Evolutionary conservation across 92 coral and sea anemone species (phyloP).

Genomic region (Parazoanthus darwini): DNA sequence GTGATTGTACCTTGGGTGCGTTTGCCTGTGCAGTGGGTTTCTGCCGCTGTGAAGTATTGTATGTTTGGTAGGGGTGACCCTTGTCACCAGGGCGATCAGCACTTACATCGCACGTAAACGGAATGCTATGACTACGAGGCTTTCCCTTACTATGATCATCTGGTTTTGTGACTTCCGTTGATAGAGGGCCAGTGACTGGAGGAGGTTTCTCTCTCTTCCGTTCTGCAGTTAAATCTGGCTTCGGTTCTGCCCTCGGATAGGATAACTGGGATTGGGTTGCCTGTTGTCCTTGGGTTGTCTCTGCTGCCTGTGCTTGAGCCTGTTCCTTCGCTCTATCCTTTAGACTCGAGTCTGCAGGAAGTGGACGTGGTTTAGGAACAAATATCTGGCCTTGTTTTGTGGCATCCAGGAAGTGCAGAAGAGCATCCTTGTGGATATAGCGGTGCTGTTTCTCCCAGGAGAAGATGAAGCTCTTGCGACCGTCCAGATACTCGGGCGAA

Average conservation of each 20-base stretch:
- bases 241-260: background rate
- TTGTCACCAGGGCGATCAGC: too few relatives aligned
- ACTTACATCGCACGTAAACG: too few relatives aligned
- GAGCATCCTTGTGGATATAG: conserved; percentile 56
- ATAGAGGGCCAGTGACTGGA: background rate
- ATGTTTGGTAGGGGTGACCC: background rate
- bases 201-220: background rate
- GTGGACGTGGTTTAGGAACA: conserved; percentile 37
- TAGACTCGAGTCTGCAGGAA: background rate
- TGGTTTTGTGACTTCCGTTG: background rate
- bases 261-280: background rate
- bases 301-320: background rate
- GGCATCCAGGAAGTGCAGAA: conserved; percentile 50
- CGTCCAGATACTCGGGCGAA: conserved; percentile 49
- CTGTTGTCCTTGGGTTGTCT: background rate
- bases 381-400: conserved; percentile 37
- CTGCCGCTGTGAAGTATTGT: background rate
- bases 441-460: conserved; percentile 59
- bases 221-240: background rate
- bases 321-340: background rate
- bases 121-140: background rate
- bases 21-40: too few relatives aligned
- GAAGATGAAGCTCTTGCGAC: conserved; percentile 56
- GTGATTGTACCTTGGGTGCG: background rate
- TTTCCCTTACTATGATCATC: background rate